Base-by-base conservation (phyloP, 2,113 vertebrate genomes). In the Bos javanicus region DNA sequence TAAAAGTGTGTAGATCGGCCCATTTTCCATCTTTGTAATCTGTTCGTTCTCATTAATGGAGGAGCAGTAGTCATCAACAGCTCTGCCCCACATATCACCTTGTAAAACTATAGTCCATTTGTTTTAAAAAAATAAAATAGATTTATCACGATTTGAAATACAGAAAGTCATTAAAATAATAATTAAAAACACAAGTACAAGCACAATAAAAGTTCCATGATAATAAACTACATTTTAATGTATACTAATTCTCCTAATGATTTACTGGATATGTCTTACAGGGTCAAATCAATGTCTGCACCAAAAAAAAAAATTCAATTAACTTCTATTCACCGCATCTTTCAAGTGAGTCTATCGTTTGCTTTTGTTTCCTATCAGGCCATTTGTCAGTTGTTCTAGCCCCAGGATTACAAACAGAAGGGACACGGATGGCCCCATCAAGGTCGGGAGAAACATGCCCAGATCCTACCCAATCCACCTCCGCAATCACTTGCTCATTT, bases 321-420 rank as follows among this genome's bases (percentile, higher is more conserved):
- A 99, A 98, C 98, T 96, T 97, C 99, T 97, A 98, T 99, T 98
- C 98, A 99, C 98, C 98, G 96, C 99, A 98, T 99, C 99, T 99
- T 99, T 98, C 98, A 97, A 98, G 98, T 90, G 95, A 98, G 98
- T 98, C 98, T 98, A 98, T 98, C 98, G 98, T 99, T 99, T 98
- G 99, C 98, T 98, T 99, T 99, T 99, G 99, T 99, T 99, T 99
- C 98, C 99, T 98, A 99, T 99, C 99, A 99, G 98, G 98, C 97
- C 98, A 98, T 98, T 99, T 99, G 99, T 99, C 99, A 99, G 99
- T 98, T 96, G 98, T 95, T 95, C 96, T 93, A 95, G 96, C 98
- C 98, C 98, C 59, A 11, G 95, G 98, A 98, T 98, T 97, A 97
- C 98, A 98, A 98, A 98, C 95, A 98, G 98, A 98, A 98, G 97